Evolutionary conservation across 2,797 vertebrate species (phyloP).

Genomic region (Rhinogobio ventralis): DNA sequence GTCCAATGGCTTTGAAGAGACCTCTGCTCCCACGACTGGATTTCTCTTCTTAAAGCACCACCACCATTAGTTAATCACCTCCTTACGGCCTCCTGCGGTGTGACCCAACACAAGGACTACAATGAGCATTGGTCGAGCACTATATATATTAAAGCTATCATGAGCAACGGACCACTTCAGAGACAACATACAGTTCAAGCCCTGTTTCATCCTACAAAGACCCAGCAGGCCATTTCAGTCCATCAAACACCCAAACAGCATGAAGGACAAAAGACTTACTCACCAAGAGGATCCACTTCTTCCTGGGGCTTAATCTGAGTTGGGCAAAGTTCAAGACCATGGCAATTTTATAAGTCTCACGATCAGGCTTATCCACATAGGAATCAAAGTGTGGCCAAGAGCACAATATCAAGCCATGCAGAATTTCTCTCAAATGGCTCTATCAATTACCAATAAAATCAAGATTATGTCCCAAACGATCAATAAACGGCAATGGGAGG

Average conservation of each 20-base stretch:
- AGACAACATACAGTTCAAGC: slow-evolving; percentile 65
- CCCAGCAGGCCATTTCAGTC: slow-evolving; percentile 64
- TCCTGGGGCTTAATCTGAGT: slow-evolving; percentile 75
- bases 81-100: slow-evolving; percentile 81
- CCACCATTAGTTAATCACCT: slow-evolving; percentile 92
- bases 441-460: slow-evolving; percentile 51
- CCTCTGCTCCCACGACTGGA: slow-evolving; percentile 72
- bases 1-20: slow-evolving; percentile 81
- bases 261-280: slow-evolving; percentile 68
- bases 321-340: slow-evolving; percentile 68
- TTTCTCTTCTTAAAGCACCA: slow-evolving; percentile 84
- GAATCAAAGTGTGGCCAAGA: slow-evolving; percentile 48
- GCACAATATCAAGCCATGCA: slow-evolving; percentile 45
- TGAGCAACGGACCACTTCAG: slow-evolving; percentile 68
- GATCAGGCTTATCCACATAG: slow-evolving; percentile 69
- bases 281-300: slow-evolving; percentile 61
- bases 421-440: slow-evolving; percentile 51
- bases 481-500: slow-evolving; percentile 54
- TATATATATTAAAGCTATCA: slow-evolving; percentile 71
- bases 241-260: slow-evolving; percentile 63
- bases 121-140: slow-evolving; percentile 70
- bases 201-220: slow-evolving; percentile 77
- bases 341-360: slow-evolving; percentile 73
- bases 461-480: slow-evolving; percentile 58
- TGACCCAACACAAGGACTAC: slow-evolving; percentile 69